A percentile compares a stretch with the other conserved stretches of the same genome.
Conservation (phyloP, 2,113 vertebrate genomes). For the Charadrius vociferus region DNA sequence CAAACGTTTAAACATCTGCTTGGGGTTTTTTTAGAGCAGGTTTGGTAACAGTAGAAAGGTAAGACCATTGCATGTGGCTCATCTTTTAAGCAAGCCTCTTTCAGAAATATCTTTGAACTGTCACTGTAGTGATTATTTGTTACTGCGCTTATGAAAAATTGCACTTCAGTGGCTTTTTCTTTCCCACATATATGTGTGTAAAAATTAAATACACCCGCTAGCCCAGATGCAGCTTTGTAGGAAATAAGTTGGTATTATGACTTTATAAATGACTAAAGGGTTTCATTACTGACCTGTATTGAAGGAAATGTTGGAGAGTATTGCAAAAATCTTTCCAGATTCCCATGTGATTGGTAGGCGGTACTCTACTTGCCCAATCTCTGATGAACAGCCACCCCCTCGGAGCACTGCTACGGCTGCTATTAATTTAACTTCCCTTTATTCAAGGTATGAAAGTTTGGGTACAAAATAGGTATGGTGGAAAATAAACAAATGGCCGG, state of each 20-base stretch:
- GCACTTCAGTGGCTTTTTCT: slow-evolving; percentile 78
- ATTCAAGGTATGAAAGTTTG: not conserved
- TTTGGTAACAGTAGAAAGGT: not conserved
- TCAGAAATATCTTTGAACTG: slow-evolving; percentile 42
- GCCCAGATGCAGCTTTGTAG: slow-evolving; percentile 85
- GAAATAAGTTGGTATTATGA: slow-evolving; percentile 87
- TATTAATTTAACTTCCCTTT: not conserved
- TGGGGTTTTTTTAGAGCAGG: not conserved
- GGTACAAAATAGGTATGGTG: not conserved
- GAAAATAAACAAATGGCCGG: not conserved
- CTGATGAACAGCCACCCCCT: slow-evolving; percentile 76
- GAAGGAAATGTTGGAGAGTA: slow-evolving; percentile 78
- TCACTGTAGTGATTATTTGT: slow-evolving; percentile 1
- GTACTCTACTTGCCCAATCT: slow-evolving; percentile 80
- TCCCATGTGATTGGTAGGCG: slow-evolving; percentile 74
- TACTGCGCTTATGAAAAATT: not conserved
- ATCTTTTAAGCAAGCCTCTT: slow-evolving; percentile 60
- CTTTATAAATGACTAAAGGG: slow-evolving; percentile 76
- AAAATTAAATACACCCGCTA: slow-evolving; percentile 85
- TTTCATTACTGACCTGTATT: slow-evolving; percentile 83
- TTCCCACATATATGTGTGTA: slow-evolving; percentile 71
- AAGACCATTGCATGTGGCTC: not conserved
- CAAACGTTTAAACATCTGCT: not conserved
- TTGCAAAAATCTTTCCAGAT: slow-evolving; percentile 86
- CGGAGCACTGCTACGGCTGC: slow-evolving; percentile 35